Evolutionary conservation across 2,113 vertebrate genomes (phyloP), one percentile per base, ranked within the genome.

Genomic region (Pomatostomus ruficeps): DNA sequence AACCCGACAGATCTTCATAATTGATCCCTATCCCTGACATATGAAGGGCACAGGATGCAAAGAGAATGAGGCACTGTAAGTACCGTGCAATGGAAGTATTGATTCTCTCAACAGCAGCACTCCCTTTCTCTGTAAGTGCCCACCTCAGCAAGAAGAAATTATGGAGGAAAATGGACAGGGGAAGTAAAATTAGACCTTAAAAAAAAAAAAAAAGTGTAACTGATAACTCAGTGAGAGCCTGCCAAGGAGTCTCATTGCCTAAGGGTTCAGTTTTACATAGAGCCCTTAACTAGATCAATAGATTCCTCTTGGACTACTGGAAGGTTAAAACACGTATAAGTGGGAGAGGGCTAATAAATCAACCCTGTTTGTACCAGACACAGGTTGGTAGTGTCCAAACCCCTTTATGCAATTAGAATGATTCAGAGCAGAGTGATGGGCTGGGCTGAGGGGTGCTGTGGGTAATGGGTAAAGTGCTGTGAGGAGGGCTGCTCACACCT

Each of bases 121-220:
- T 88, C 75, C 75, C 77, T 84, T 70, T 61, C 74, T 62, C 91
- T 81, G 4, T 85, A 94, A 96, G 75, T 96, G 86, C 52, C 49
- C 87, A 91, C 79, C 72, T 95, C 94, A 96, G 95, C 95, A 95
- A 72, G 71, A 94, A 90, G 82, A 94, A 96, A 95, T 90, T 83
- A 95, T 58, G 29, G 43, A 15, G 38, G 8, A 49, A 95, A 95
- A 78, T 63, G 91, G 61, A 76, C 71, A 54, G 38, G 16, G 63
- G 58, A 97, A 93, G 75, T 83, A 73, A 95, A 95, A 91, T 90
- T 85, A 90, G 55, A 75, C 45, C 49, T 76, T 70, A 81, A 38
- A 40, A 51, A 35, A 82, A 45, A n/a, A 66, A 82, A 72, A 71
- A 75, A 66, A 4, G 9, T 23, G 49, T 73, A 79, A 63, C 42